A percentile compares a stretch with the other conserved stretches of the same genome.
Evolutionary conservation across 2,888 invertebrate species (phyloP).

Genomic region (Mesorhabditis belari): DNA sequence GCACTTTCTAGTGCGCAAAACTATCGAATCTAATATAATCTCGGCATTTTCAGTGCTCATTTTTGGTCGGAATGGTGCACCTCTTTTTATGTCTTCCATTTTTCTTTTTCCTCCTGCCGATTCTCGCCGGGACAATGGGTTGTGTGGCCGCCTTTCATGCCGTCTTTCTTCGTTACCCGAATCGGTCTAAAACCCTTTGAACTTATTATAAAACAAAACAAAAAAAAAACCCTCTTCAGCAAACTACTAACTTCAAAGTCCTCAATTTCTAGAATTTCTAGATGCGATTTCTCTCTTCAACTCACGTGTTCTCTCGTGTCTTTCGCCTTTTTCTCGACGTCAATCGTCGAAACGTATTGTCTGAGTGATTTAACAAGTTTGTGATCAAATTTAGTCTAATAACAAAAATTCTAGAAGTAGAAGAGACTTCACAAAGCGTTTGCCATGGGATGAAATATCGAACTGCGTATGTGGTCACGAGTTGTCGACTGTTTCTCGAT

Average conservation of each 20-base stretch:
- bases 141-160: constrained; percentile 42
- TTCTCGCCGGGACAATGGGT: constrained; percentile 35
- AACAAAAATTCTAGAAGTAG: constrained; percentile 11
- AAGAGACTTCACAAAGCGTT: constrained; percentile 21
- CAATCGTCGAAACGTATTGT: constrained; percentile 31
- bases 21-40: background rate
- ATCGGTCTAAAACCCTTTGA: constrained; percentile 18
- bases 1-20: no score
- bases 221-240: constrained; percentile 8
- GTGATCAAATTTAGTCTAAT: background rate
- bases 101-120: constrained; percentile 36
- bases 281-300: constrained; percentile 36
- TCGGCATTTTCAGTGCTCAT: constrained; percentile 23
- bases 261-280: constrained; percentile 22
- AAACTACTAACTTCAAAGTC: constrained; percentile 38
- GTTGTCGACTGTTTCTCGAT: constrained; percentile 23
- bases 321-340: constrained; percentile 25
- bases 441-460: constrained; percentile 33
- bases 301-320: constrained; percentile 20
- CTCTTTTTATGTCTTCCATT: constrained; percentile 45
- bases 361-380: constrained; percentile 24
- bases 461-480: constrained; percentile 17
- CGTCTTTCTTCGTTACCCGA: constrained; percentile 37
- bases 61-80: constrained; percentile 34
- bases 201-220: background rate